A percentile compares a stretch with the other conserved stretches of the same genome.
These are phyloP conservation scores for Phalacrocorax pelagicus DNA, from an alignment of 2,113 vertebrate species.

Conservation along the genomic window DNA sequence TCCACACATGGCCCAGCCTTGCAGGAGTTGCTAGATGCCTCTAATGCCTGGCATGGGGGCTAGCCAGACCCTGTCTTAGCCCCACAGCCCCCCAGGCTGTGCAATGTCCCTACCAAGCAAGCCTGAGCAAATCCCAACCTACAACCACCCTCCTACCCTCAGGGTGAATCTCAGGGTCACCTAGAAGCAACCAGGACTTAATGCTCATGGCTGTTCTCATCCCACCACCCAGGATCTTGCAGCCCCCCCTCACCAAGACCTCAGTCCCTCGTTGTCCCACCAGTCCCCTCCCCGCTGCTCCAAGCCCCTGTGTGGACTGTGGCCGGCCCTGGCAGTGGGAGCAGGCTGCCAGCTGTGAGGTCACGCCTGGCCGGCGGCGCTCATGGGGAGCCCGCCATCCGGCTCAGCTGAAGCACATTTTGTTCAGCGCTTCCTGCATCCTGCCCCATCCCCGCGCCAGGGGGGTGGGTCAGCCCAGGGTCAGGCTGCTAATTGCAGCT, in stretches of 20 bases:
- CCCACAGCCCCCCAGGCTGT: neutral
- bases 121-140: neutral
- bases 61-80: neutral
- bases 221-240: accelerated
- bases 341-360: neutral
- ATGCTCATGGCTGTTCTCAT: accelerated
- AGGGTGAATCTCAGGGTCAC: neutral
- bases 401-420: constrained; percentile 32
- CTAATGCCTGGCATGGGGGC: too few relatives aligned
- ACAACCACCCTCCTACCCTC: accelerated
- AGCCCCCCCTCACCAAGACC: neutral
- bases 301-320: accelerated
- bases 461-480: neutral
- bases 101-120: neutral
- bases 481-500: neutral
- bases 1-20: neutral
- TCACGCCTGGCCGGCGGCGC: neutral
- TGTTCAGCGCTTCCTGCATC: constrained; percentile 48
- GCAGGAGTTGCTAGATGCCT: neutral
- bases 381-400: neutral
- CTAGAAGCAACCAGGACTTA: neutral
- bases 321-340: neutral
- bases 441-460: neutral
- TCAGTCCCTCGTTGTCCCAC: accelerated
- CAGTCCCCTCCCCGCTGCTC: neutral